Evolutionary conservation across 2,113 vertebrate species (phyloP).

Genomic region (Carollia perspicillata): DNA sequence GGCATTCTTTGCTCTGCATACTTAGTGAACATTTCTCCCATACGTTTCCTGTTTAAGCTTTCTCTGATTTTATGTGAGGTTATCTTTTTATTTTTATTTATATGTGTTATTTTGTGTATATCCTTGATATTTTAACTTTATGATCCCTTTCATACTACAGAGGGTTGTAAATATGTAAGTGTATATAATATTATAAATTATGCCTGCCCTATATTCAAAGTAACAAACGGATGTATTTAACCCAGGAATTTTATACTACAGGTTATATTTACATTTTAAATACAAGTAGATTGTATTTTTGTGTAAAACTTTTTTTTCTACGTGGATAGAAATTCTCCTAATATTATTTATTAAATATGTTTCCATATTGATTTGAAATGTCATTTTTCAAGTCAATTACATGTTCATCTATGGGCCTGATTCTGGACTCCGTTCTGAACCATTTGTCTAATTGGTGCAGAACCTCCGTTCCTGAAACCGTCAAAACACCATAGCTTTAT

Average conservation of each 20-base stretch:
- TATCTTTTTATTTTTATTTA: not conserved
- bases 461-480: not conserved
- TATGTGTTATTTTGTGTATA: not conserved
- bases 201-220: not conserved
- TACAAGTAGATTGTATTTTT: not conserved
- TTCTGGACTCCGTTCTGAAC: not conserved
- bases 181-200: not conserved
- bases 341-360: not conserved
- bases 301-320: not conserved
- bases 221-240: not conserved
- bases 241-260: not conserved
- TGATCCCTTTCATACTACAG: not conserved
- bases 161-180: not conserved
- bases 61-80: not conserved
- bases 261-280: not conserved
- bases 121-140: not conserved
- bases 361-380: not conserved
- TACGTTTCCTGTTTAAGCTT: not conserved
- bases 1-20: not conserved
- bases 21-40: not conserved
- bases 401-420: not conserved
- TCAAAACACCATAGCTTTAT: not conserved
- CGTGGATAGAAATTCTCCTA: not conserved
- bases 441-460: not conserved
- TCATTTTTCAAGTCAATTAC: not conserved